Conservation (phyloP, 2,888 invertebrate genomes). For the Philopedon plagiatum region DNA sequence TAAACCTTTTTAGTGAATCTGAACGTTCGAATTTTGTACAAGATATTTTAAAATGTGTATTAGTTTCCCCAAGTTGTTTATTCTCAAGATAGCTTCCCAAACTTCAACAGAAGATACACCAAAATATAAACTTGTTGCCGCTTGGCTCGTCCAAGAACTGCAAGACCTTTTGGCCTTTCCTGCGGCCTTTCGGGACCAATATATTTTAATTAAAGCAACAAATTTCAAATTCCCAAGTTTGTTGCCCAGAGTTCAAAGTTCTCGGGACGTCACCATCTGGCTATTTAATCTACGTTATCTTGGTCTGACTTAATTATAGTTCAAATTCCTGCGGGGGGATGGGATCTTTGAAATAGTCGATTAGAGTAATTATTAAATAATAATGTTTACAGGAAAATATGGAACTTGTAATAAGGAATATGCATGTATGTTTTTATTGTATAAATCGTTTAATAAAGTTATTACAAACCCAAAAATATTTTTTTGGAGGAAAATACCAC, state of each 20-base stretch:
- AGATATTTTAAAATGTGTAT: too few species aligned
- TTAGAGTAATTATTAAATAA: background rate
- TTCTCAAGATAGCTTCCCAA: too few species aligned
- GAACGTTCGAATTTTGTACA: too few species aligned
- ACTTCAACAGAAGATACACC: too few species aligned
- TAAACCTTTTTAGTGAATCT: too few species aligned
- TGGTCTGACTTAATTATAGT: constrained; percentile 7
- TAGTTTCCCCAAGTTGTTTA: too few species aligned
- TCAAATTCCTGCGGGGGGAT: background rate
- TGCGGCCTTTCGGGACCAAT: background rate
- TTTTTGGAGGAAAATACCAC: too few species aligned
- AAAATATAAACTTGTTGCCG: constrained; percentile 11
- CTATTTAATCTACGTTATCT: constrained; percentile 11
- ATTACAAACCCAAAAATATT: too few species aligned
- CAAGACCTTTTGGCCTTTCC: background rate
- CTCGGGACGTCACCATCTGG: constrained; percentile 2
- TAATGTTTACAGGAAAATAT: too few species aligned
- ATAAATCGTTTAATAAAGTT: too few species aligned
- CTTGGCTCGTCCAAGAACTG: background rate
- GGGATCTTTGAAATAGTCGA: background rate
- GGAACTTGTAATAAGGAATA: too few species aligned
- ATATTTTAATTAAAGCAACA: constrained; percentile 18
- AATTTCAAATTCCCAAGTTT: constrained; percentile 8
- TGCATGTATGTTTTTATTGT: too few species aligned
- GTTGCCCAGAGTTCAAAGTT: constrained; percentile 6